Evolutionary conservation across 2,888 invertebrate genomes (phyloP).

Genomic region (Parnassius orleans): DNA sequence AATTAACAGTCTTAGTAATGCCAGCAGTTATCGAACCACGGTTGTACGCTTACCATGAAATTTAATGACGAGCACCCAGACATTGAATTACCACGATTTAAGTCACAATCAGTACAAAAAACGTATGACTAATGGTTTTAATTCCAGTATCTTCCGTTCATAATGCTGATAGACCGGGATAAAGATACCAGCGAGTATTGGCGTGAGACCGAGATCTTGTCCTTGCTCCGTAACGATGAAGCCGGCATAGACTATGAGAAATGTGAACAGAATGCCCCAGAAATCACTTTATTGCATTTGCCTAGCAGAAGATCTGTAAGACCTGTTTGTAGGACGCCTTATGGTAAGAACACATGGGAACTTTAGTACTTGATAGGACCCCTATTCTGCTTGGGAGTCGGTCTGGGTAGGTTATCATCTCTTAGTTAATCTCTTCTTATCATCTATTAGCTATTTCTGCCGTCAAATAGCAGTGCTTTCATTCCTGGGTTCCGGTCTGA

Average conservation of each 20-base stretch:
- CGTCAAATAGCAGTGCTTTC: too few relatives aligned
- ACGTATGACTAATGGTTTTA: background rate
- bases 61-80: too few relatives aligned
- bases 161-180: slow-evolving; percentile 54
- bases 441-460: too few relatives aligned
- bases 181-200: slow-evolving; percentile 70
- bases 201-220: slow-evolving; percentile 68
- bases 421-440: too few relatives aligned
- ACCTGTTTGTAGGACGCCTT: slow-evolving; percentile 57
- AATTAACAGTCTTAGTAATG: too few relatives aligned
- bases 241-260: slow-evolving; percentile 55
- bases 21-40: too few relatives aligned
- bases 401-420: too few relatives aligned
- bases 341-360: slow-evolving; percentile 44
- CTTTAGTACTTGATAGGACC: too few relatives aligned
- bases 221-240: slow-evolving; percentile 53
- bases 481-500: too few relatives aligned
- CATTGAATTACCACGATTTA: too few relatives aligned
- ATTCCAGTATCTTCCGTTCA: slow-evolving; percentile 63
- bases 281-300: slow-evolving; percentile 41
- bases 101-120: background rate
- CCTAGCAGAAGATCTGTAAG: slow-evolving; percentile 52
- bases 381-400: too few relatives aligned
- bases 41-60: too few relatives aligned
- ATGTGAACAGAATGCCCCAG: slow-evolving; percentile 44